Conservation (phyloP, 2,113 vertebrate species). For the Columba livia region DNA sequence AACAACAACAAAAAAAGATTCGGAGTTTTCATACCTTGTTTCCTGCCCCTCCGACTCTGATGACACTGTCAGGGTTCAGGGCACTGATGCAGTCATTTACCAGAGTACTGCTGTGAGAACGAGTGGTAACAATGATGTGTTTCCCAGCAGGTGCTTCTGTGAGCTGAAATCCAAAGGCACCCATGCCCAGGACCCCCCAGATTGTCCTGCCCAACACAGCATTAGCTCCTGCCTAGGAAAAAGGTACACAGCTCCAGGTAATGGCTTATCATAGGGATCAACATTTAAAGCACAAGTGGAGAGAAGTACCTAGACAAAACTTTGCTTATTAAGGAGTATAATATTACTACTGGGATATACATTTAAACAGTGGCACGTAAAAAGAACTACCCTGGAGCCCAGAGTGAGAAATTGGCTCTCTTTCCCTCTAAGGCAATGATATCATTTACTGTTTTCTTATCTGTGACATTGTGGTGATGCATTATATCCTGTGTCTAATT, state of each 20-base stretch:
- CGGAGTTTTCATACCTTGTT: conserved; percentile 85
- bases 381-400: background rate
- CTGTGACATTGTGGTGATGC: background rate
- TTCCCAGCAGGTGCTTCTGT: conserved; percentile 85
- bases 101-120: conserved; percentile 92
- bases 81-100: conserved; percentile 89
- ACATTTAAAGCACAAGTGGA: background rate
- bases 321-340: background rate
- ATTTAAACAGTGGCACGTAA: background rate
- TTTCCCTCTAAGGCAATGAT: background rate
- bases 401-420: background rate
- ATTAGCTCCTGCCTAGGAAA: conserved; percentile 78
- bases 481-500: background rate
- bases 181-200: conserved; percentile 91
- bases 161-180: conserved; percentile 93
- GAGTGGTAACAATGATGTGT: conserved; percentile 89
- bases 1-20: background rate
- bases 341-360: background rate
- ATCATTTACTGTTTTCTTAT: background rate
- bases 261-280: background rate
- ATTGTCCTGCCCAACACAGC: conserved; percentile 89
- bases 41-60: conserved; percentile 93
- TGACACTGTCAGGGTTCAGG: conserved; percentile 88
- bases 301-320: background rate
- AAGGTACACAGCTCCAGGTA: background rate